A percentile compares a stretch with the other conserved stretches of the same genome.
Evolutionary conservation across 2,113 vertebrate genomes (phyloP).

Genomic region (Spheniscus mendiculus): DNA sequence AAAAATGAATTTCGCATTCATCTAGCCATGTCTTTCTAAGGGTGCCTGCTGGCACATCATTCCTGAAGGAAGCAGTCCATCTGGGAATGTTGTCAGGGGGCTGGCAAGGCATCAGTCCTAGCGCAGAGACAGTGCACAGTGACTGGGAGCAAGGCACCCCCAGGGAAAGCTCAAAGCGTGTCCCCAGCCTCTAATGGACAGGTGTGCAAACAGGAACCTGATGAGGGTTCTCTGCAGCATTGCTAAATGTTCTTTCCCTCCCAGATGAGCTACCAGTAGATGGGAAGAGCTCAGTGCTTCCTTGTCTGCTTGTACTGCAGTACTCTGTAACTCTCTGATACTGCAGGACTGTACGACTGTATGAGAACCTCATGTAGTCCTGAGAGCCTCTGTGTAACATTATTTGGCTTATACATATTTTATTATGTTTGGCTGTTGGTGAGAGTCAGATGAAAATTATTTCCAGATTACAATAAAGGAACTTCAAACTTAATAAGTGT

Average conservation of each 20-base stretch:
- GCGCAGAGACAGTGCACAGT: neutral
- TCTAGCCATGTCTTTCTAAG: conserved; percentile 24
- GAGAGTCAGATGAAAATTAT: conserved; percentile 69
- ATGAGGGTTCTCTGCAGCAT: neutral
- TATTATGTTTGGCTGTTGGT: conserved; percentile 71
- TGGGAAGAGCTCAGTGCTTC: neutral
- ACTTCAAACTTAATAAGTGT: conserved; percentile 53
- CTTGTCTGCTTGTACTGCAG: neutral
- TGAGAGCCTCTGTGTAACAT: conserved; percentile 26
- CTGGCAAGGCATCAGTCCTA: neutral
- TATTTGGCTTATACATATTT: conserved; percentile 64
- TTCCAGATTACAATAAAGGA: conserved; percentile 71
- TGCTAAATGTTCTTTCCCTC: neutral
- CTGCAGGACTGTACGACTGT: neutral
- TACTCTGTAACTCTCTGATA: neutral
- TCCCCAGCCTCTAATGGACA: neutral
- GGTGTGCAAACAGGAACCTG: neutral
- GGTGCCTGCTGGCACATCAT: neutral
- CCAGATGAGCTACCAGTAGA: neutral
- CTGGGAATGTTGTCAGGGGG: neutral
- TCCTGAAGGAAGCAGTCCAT: neutral
- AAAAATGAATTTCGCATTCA: conserved; percentile 21
- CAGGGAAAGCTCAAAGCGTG: neutral
- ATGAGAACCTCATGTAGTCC: neutral
- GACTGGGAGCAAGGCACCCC: neutral